Percentiles rank a stretch among this genome's conserved stretches.
These are phyloP conservation scores for Gavialis gangeticus DNA, from an alignment of 2,113 vertebrate species.

Conservation along the genomic window DNA sequence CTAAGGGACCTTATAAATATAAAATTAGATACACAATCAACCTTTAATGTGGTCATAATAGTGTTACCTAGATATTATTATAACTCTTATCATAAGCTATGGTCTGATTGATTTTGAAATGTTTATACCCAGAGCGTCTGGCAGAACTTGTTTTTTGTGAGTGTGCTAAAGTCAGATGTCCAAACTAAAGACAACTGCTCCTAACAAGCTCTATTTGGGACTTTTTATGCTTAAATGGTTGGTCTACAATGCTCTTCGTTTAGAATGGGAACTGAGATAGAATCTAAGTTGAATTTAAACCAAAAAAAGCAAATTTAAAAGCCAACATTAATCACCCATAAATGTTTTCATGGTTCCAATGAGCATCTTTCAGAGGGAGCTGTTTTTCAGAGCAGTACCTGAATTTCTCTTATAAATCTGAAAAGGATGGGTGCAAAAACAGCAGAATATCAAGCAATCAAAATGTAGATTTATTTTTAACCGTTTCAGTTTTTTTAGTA, in stretches of 20 bases:
- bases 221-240: slow-evolving; percentile 39
- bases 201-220: slow-evolving; percentile 66
- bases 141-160: slow-evolving; percentile 52
- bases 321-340: slow-evolving; percentile 41
- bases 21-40: slow-evolving; percentile 22
- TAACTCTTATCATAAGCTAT: not conserved
- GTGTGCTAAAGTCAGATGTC: not conserved
- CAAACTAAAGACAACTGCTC: slow-evolving; percentile 17
- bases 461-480: not conserved
- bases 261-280: slow-evolving; percentile 58
- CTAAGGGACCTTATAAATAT: slow-evolving; percentile 27
- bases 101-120: slow-evolving; percentile 60
- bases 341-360: slow-evolving; percentile 59
- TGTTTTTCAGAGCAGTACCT: not conserved
- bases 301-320: slow-evolving; percentile 68
- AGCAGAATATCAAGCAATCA: not conserved
- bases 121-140: slow-evolving; percentile 33
- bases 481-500: not conserved
- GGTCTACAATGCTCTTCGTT: slow-evolving; percentile 29
- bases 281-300: slow-evolving; percentile 54
- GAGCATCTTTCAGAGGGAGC: slow-evolving; percentile 30
- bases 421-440: not conserved
- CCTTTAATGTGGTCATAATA: slow-evolving; percentile 39
- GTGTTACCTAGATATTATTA: slow-evolving; percentile 27
- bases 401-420: not conserved